Percentiles rank a stretch among this genome's conserved stretches.
phyloP scores from a whole-genome alignment of 2,113 vertebrate species.

The Lynx canadensis region DNA sequence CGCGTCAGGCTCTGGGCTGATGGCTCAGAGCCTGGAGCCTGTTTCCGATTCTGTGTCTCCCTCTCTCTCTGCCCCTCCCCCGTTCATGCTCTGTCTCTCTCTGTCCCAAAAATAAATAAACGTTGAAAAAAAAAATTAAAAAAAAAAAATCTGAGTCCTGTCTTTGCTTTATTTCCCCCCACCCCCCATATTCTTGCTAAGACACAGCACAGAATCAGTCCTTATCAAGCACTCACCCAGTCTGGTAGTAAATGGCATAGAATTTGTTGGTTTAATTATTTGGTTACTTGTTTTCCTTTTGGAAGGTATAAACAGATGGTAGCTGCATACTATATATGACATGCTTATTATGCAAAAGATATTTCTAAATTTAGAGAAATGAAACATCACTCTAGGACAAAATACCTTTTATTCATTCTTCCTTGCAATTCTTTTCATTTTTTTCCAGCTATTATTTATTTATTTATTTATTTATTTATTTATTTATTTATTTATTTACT shows the following conservation, averaged over 20 bases:
- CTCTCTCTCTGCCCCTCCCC: too few relatives aligned
- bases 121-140: too few relatives aligned
- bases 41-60: too few relatives aligned
- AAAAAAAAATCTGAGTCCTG: neutral
- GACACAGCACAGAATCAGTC: neutral
- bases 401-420: neutral
- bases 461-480: neutral
- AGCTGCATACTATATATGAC: slow-evolving; percentile 1
- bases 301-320: neutral
- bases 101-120: too few relatives aligned
- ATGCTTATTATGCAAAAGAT: neutral
- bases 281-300: slow-evolving; percentile 31
- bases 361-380: slow-evolving; percentile 44
- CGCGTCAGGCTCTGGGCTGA: too few relatives aligned
- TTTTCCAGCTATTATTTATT: slow-evolving; percentile 47
- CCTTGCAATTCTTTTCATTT: neutral
- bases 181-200: neutral
- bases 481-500: neutral
- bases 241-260: slow-evolving; percentile 13
- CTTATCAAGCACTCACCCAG: neutral
- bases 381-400: neutral
- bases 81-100: too few relatives aligned
- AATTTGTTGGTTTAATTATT: slow-evolving; percentile 57
- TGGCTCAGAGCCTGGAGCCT: too few relatives aligned
- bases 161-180: neutral